Evolutionary conservation across 64 coral and sea anemone species (phyloP).

Genomic region (Hydrozoanthus tunicans): DNA sequence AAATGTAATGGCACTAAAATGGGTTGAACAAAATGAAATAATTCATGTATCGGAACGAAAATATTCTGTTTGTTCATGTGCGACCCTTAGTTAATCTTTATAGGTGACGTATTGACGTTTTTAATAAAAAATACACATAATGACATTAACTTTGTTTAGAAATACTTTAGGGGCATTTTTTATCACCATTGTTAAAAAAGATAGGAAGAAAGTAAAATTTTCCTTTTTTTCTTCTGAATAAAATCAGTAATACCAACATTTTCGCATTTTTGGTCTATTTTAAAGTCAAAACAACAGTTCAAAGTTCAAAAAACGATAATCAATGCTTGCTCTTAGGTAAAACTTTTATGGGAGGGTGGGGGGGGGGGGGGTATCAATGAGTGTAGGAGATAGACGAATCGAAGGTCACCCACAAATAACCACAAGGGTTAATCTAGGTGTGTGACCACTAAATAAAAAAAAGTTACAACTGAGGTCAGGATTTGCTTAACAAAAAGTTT

Average conservation of each 20-base stretch:
- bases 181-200: not conserved
- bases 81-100: not conserved
- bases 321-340: too few relatives aligned
- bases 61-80: not conserved
- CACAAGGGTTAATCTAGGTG: too few relatives aligned
- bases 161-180: not conserved
- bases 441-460: too few relatives aligned
- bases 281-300: not conserved
- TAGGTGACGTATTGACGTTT: not conserved
- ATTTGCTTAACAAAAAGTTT: too few relatives aligned
- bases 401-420: too few relatives aligned
- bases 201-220: not conserved
- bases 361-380: too few relatives aligned
- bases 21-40: not conserved
- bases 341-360: too few relatives aligned
- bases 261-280: not conserved
- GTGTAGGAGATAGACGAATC: too few relatives aligned
- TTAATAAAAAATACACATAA: not conserved
- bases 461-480: too few relatives aligned
- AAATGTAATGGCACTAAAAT: not conserved
- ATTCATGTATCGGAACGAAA: not conserved
- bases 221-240: not conserved
- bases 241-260: not conserved
- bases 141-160: not conserved
- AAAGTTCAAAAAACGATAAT: not conserved